Base-by-base conservation (phyloP, 2,113 vertebrate genomes). In the Vanacampus margaritifer region DNA sequence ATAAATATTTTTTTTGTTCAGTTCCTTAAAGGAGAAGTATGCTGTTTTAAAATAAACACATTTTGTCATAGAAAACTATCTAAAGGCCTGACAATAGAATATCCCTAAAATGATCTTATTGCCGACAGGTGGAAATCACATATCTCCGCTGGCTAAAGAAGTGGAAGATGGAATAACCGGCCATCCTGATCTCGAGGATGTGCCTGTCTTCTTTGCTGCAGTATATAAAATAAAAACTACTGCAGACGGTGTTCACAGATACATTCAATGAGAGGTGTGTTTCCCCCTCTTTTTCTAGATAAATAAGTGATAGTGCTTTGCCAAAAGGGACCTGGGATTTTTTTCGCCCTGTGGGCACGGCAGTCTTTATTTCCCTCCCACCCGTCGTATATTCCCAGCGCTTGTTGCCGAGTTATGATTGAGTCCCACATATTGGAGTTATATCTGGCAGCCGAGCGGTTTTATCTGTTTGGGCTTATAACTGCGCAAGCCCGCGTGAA, bases 371-470 rank as follows among this genome's bases (percentile, higher is more conserved):
- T 90, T 88, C 76, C 81, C 86, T 84, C 78, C 73, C 87, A 79
- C 75, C 80, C 74, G 57, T 78, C 51, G 70, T 78, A 64, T 80
- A 87, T 85, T 90, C 89, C 89, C 91, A 74, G 70, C 63, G 82
- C 72, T 78, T 83, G 59, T 50, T 86, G 73, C 68, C 45, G 79
- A 86, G 76, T 82, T 87, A 87, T 88, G 89, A 91, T 90, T 90
- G 87, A 86, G 88, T 91, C 88, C 88, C 90, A 86, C 79, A 90
- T 88, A 89, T 87, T 86, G 84, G 84, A 90, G 84, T 89, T 89
- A 83, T 89, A 87, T 89, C 87, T 88, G 88, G 88, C 87, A 90
- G 82, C 85, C 86, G 70, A 75, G 74, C 78, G 81, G 89, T 83
- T 90, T 90, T 90, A 89, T 90, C 88, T 87, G 84, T 80, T 76